phyloP scores from a whole-genome alignment of 1,140 invertebrate genomes.

The Lordiphosa collinella region DNA sequence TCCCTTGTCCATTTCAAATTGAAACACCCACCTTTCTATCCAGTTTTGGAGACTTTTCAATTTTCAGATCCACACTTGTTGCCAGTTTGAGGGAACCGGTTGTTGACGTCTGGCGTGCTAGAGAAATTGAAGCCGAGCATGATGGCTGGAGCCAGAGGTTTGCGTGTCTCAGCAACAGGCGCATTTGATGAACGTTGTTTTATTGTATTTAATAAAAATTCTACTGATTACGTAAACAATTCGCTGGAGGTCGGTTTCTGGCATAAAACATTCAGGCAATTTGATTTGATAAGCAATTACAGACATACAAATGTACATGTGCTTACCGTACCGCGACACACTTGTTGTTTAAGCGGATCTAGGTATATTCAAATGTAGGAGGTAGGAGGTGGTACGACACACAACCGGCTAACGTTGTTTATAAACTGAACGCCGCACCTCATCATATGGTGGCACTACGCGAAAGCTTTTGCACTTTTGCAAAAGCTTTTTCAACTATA shows the following conservation, averaged over 20 bases:
- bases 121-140: constrained; percentile 2
- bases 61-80: constrained; percentile 32
- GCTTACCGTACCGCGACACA: constrained; percentile 21
- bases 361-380: neutral
- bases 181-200: constrained; percentile 37
- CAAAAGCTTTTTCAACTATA: too few species aligned
- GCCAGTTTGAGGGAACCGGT: constrained; percentile 63
- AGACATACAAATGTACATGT: constrained; percentile 13
- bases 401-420: constrained; percentile 54
- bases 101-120: constrained; percentile 42
- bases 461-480: too few species aligned
- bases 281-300: constrained; percentile 56
- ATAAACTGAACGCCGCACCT: constrained; percentile 43
- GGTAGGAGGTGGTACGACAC: constrained; percentile 3
- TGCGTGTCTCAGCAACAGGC: constrained; percentile 45
- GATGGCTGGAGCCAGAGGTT: constrained; percentile 30
- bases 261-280: constrained; percentile 40
- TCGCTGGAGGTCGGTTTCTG: constrained; percentile 6
- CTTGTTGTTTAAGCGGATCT: neutral
- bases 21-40: constrained; percentile 22
- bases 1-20: too few species aligned
- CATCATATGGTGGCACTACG: neutral
- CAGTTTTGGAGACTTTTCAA: constrained; percentile 32
- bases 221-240: constrained; percentile 52
- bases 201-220: constrained; percentile 14